Base-by-base conservation (phyloP, 2,797 vertebrate genomes). In the Amazonetta brasiliensis region DNA sequence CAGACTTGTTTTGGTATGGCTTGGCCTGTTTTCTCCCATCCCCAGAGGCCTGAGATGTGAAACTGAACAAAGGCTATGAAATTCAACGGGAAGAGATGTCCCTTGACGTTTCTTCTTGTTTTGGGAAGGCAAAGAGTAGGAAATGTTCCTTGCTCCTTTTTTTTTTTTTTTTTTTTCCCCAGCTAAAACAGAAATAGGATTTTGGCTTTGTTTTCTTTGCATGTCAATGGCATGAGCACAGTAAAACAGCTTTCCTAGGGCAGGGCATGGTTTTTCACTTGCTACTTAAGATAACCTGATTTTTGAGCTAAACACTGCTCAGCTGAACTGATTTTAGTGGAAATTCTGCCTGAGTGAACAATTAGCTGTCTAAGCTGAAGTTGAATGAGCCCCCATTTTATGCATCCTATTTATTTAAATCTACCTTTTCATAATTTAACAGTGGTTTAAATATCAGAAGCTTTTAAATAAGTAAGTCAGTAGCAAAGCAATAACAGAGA, bases 361-460 rank as follows among this genome's bases (percentile, higher is more conserved):
- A 76, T 1, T 50, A 50, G 6, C 43, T 75, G 48, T 11, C 43
- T 37, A 60, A 69, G 11, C 21, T 72, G 9, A 71, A 90, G n/a
- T 14, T 18, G 14, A 84, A 39, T 6, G 7, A 84, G 11, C 4
- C 41, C 17, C 71, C 60, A 33, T 28, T 88, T 88, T 73, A 76
- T 5, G 26, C 10, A 39, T 50, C 14, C 30, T 15, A 9, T 66
- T 81, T 54, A 75, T 90, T 33, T 86, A 44, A 79, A 64, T 37
- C 31, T 79, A 58, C 20, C 28, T 75, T 75, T 66, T 62, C 31
- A 77, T 37, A 63, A 83, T 78, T 73, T 55, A 89, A 39, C 2
- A 17, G 14, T 55, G 19, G 72, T 73, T 84, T 63, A 90, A 90
- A 52, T 56, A 92, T 21, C 67, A 79, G 43, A 79, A 52, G 64